Conservation (phyloP, 2,113 vertebrate genomes). For the Etheostoma spectabile region DNA sequence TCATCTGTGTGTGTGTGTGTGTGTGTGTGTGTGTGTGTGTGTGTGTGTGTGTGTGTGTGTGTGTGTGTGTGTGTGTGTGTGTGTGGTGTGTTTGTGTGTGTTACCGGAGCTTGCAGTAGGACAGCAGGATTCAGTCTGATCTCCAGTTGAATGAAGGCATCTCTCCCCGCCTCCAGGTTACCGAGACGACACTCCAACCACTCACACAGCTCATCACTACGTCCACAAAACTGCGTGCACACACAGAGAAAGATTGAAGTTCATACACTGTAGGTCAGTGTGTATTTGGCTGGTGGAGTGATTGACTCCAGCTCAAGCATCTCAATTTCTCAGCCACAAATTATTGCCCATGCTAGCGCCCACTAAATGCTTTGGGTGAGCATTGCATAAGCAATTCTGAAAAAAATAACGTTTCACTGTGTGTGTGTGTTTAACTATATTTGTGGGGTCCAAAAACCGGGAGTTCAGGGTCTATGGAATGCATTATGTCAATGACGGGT, state of each 20-base stretch:
- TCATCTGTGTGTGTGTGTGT: background rate
- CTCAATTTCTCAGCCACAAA: background rate
- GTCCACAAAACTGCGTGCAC: conserved; percentile 87
- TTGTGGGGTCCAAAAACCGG: too few relatives aligned
- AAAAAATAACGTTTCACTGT: too few relatives aligned
- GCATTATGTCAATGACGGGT: too few relatives aligned
- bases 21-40: conserved; percentile 11
- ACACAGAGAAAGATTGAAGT: conserved; percentile 4
- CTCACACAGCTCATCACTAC: conserved; percentile 86
- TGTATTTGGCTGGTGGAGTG: background rate
- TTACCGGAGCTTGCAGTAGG: conserved; percentile 79
- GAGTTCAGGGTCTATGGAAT: too few relatives aligned
- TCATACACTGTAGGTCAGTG: background rate
- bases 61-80: background rate
- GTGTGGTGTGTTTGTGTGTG: background rate
- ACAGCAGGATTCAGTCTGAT: conserved; percentile 88
- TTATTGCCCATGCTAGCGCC: background rate
- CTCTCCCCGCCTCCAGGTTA: conserved; percentile 90
- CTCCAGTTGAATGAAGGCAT: conserved; percentile 87
- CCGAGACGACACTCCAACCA: conserved; percentile 89
- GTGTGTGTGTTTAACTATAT: background rate
- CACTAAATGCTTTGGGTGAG: too few relatives aligned
- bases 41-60: conserved; percentile 15
- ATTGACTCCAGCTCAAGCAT: background rate
- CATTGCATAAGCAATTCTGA: too few relatives aligned